These are phyloP conservation scores for Epinotia brunnichana DNA, from an alignment of 2,888 invertebrate species.

Conservation along the genomic window DNA sequence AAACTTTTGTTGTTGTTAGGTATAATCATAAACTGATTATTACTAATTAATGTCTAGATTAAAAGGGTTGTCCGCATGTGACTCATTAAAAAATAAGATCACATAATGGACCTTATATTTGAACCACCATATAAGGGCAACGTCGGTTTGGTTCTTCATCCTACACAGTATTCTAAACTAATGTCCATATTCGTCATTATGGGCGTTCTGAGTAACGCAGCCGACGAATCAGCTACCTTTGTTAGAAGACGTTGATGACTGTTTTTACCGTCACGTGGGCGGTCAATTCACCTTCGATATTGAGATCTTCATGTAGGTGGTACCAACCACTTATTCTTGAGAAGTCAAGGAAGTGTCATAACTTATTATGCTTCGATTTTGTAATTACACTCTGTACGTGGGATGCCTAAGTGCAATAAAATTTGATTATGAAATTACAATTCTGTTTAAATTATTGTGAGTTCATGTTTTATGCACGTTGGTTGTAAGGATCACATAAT, in stretches of 20 bases:
- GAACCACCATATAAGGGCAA: slow-evolving; percentile 67
- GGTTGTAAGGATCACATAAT: neutral
- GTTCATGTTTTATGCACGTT: neutral
- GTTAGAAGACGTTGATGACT: slow-evolving; percentile 74
- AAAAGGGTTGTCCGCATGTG: neutral
- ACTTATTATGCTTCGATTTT: slow-evolving; percentile 52
- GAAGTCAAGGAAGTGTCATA: slow-evolving; percentile 62
- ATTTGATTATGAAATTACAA: slow-evolving; percentile 31
- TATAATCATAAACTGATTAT: too few relatives aligned
- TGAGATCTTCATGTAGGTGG: slow-evolving; percentile 76
- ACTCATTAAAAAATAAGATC: slow-evolving; percentile 23
- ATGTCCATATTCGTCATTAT: slow-evolving; percentile 79
- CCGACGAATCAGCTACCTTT: slow-evolving; percentile 78
- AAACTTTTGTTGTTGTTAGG: too few relatives aligned
- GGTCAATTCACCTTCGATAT: slow-evolving; percentile 80
- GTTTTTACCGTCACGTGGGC: slow-evolving; percentile 71
- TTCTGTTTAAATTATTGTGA: neutral
- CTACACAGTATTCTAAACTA: slow-evolving; percentile 59
- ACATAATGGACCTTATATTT: slow-evolving; percentile 48
- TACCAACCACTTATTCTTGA: slow-evolving; percentile 59
- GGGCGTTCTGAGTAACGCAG: slow-evolving; percentile 75
- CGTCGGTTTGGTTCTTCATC: slow-evolving; percentile 66
- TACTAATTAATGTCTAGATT: too few relatives aligned
- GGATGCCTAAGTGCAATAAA: slow-evolving; percentile 54
- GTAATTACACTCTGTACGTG: slow-evolving; percentile 61